Evolutionary conservation across 2,113 vertebrate species (phyloP).

Genomic region (Psephotus haematonotus): DNA sequence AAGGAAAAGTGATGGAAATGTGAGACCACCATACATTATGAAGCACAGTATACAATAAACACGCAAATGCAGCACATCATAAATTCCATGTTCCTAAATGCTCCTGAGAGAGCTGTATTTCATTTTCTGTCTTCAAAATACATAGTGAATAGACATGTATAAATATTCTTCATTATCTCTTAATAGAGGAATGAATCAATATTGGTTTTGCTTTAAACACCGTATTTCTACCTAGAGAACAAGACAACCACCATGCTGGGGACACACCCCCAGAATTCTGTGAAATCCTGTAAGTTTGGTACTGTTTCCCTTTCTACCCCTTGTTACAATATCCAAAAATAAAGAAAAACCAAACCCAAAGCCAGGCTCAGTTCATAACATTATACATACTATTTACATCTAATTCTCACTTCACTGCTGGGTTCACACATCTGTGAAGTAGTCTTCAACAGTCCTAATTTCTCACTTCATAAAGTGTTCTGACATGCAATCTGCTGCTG

Average conservation of each 20-base stretch:
- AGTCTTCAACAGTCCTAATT: neutral
- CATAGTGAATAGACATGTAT: neutral
- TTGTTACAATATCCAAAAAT: neutral
- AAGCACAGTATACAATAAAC: neutral
- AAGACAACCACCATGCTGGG: neutral
- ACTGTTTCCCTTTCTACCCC: neutral
- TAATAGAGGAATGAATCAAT: neutral
- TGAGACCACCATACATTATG: neutral
- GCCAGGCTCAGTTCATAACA: neutral
- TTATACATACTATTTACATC: neutral
- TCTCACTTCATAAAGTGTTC: slow-evolving; percentile 11
- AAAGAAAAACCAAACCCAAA: neutral
- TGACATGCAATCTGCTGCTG: neutral
- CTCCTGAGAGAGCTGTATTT: neutral
- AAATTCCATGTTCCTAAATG: slow-evolving; percentile 10
- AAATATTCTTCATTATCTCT: neutral
- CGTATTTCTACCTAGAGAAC: neutral
- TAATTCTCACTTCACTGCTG: slow-evolving; percentile 4
- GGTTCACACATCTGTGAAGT: neutral
- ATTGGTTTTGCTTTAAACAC: neutral
- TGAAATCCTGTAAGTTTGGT: neutral
- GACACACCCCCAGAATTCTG: neutral
- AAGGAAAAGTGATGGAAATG: neutral
- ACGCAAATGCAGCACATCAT: neutral
- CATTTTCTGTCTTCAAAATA: neutral